phyloP scores from a whole-genome alignment of 2,888 invertebrate genomes.

The Microctonus aethiopoides region DNA sequence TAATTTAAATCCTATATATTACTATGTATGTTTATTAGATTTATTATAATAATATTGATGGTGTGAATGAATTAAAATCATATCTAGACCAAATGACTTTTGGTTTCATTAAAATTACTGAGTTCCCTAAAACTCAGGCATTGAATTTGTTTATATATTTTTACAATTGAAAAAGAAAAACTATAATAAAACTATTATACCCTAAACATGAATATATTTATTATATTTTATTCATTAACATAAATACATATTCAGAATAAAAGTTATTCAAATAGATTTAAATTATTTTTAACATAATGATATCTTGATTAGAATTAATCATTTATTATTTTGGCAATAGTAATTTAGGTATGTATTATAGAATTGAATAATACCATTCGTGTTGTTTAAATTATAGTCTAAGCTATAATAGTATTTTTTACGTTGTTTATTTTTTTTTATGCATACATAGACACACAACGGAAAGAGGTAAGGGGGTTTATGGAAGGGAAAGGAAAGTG shows the following conservation, averaged over 20 bases:
- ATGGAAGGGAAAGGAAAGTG: constrained; percentile 32
- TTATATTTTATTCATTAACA: not conserved
- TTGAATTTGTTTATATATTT: not conserved
- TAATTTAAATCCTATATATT: not conserved
- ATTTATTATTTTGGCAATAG: not conserved
- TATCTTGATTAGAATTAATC: not conserved
- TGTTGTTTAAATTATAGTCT: not conserved
- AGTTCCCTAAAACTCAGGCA: too few relatives aligned
- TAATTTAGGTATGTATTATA: too few relatives aligned
- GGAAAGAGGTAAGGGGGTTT: constrained; percentile 17
- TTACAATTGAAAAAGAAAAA: not conserved
- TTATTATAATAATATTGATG: not conserved
- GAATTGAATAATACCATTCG: not conserved
- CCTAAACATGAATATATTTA: not conserved
- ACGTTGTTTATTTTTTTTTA: not conserved
- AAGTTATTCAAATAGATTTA: too few relatives aligned
- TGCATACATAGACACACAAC: constrained; percentile 24
- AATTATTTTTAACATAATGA: too few relatives aligned
- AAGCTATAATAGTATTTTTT: not conserved
- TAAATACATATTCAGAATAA: too few relatives aligned
- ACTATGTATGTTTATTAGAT: not conserved
- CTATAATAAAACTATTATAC: not conserved
- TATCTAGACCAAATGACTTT: not conserved
- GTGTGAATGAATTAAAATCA: not conserved
- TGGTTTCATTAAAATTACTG: too few relatives aligned